phyloP scores from a whole-genome alignment of 2,888 invertebrate genomes.

The Lissonota sp. region DNA sequence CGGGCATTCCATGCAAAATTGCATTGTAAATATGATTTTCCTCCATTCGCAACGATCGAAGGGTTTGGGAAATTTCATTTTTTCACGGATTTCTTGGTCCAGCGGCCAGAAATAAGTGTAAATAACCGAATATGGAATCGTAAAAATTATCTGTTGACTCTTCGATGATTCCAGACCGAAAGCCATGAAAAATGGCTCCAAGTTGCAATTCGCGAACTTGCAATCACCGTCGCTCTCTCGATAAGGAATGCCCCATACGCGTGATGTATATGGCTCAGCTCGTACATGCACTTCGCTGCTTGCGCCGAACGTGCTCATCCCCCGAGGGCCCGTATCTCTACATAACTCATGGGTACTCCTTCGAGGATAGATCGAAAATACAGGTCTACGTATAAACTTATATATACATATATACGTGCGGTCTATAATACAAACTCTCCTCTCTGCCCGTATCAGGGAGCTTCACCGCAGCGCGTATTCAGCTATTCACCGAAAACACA shows the following conservation, averaged over 20 bases:
- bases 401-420: not conserved
- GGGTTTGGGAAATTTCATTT: too few species aligned
- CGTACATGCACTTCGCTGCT: constrained; percentile 27
- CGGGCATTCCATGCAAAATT: not conserved
- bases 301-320: constrained; percentile 38
- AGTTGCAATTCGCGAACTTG: too few species aligned
- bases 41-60: not conserved
- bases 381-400: constrained; percentile 17
- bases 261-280: constrained; percentile 3
- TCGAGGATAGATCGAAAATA: constrained; percentile 57
- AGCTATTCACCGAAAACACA: constrained; percentile 31
- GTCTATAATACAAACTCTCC: not conserved
- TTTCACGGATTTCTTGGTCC: too few species aligned
- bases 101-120: too few species aligned
- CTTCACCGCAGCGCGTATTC: constrained; percentile 34
- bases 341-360: constrained; percentile 61
- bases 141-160: too few species aligned
- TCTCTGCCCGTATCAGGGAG: constrained; percentile 14
- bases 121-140: too few species aligned
- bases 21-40: not conserved
- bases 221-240: too few species aligned
- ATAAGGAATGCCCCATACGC: not conserved
- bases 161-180: too few species aligned
- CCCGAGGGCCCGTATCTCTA: constrained; percentile 51
- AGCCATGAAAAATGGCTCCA: too few species aligned